These are phyloP conservation scores for Micoletzkya japonica DNA, from an alignment of 2,888 invertebrate species.

Conservation along the genomic window DNA sequence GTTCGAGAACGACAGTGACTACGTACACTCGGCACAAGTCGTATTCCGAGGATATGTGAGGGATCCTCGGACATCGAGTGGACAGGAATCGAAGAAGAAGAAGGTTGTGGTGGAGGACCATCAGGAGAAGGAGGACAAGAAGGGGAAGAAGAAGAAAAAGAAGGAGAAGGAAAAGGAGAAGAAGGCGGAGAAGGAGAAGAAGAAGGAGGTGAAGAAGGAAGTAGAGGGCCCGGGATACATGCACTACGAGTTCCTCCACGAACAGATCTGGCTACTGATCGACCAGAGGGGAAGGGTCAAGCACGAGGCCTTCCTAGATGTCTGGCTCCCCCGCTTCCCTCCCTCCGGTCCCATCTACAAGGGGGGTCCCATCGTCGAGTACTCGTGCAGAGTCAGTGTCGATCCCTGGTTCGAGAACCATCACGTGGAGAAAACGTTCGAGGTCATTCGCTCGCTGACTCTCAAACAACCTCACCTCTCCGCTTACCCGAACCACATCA, in stretches of 20 bases:
- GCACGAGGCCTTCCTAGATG: constrained; percentile 37
- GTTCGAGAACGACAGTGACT: constrained; percentile 40
- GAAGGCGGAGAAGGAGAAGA: too few species aligned
- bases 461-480: constrained; percentile 48
- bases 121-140: not conserved
- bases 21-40: constrained; percentile 38
- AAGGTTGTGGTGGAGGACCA: constrained; percentile 7
- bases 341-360: constrained; percentile 43
- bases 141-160: not conserved
- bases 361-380: constrained; percentile 39
- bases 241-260: constrained; percentile 51
- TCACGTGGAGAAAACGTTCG: constrained; percentile 44
- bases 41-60: constrained; percentile 52
- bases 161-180: constrained; percentile 1
- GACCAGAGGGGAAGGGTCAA: constrained; percentile 26
- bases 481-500: constrained; percentile 38
- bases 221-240: too few species aligned
- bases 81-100: constrained; percentile 5
- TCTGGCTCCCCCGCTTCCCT: constrained; percentile 52
- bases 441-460: constrained; percentile 36
- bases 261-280: constrained; percentile 46
- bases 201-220: not conserved
- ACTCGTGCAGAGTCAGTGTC: constrained; percentile 45
- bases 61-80: constrained; percentile 13
- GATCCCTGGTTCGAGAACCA: constrained; percentile 50